These are phyloP conservation scores for Rhynchotus rufescens DNA, from an alignment of 2,797 vertebrate species.

Conservation along the genomic window DNA sequence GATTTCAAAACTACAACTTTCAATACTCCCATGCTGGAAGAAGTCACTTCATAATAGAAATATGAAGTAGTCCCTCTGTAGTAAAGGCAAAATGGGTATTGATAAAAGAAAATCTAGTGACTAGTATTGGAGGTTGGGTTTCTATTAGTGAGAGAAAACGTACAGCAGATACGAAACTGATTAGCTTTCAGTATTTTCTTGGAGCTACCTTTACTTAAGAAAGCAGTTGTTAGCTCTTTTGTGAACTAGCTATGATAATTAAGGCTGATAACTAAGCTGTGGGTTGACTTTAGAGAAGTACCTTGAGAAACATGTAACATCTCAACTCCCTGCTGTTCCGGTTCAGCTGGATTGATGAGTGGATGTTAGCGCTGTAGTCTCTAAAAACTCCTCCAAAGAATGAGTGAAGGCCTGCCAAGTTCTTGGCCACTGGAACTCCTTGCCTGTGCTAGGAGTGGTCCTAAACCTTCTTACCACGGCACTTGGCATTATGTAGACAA, in stretches of 20 bases:
- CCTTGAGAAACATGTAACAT: slow-evolving; percentile 1
- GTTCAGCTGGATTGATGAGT: slow-evolving; percentile 54
- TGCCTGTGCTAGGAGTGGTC: background rate
- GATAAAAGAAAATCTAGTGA: background rate
- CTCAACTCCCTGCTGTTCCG: slow-evolving; percentile 35
- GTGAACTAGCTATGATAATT: background rate
- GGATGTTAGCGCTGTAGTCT: background rate
- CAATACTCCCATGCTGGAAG: background rate
- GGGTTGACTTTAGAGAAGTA: slow-evolving; percentile 14
- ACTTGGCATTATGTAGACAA: background rate
- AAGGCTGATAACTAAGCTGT: slow-evolving; percentile 23
- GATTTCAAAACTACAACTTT: background rate
- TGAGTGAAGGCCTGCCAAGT: background rate
- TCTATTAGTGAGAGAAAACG: background rate
- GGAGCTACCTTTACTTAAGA: background rate
- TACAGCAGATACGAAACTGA: background rate
- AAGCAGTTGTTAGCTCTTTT: background rate
- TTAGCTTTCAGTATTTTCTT: background rate
- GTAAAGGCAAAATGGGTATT: background rate
- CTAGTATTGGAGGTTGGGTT: background rate
- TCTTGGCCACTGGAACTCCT: background rate
- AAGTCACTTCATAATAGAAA: background rate
- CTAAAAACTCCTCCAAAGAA: slow-evolving; percentile 12
- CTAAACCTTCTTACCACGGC: background rate
- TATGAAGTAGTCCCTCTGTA: background rate